These are phyloP conservation scores for Chiroxiphia lanceolata DNA, from an alignment of 2,797 vertebrate genomes.

Conservation along the genomic window DNA sequence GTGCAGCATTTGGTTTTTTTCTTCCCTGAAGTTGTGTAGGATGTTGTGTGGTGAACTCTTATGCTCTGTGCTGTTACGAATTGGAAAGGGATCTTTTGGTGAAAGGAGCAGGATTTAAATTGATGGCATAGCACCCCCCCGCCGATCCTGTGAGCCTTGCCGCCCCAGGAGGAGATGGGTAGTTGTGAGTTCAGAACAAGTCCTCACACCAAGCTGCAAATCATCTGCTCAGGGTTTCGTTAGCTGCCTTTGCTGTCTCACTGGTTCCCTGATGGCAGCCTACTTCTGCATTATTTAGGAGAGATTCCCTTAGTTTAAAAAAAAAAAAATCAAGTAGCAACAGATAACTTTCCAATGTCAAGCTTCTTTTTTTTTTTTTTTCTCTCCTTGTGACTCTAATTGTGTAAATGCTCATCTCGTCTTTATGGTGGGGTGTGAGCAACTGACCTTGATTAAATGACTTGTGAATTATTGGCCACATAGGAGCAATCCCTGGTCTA, in stretches of 20 bases:
- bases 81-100: not conserved
- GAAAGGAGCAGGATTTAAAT: slow-evolving; percentile 8
- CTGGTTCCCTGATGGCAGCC: not conserved
- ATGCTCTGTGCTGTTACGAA: not conserved
- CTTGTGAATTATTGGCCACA: slow-evolving; percentile 49
- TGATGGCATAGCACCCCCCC: not conserved
- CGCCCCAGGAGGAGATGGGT: not conserved
- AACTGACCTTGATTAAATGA: slow-evolving; percentile 38
- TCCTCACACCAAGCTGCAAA: not conserved
- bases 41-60: not conserved
- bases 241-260: not conserved
- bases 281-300: slow-evolving; percentile 30
- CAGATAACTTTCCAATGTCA: not conserved
- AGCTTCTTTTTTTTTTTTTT: not conserved
- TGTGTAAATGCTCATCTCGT: not conserved
- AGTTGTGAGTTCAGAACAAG: not conserved
- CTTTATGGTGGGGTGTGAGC: not conserved
- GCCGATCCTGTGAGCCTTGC: not conserved
- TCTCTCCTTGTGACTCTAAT: not conserved
- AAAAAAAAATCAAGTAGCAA: not conserved
- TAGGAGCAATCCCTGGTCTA: slow-evolving; percentile 28
- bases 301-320: not conserved
- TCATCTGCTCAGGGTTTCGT: not conserved
- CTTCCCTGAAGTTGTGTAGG: not conserved
- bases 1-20: not conserved